These are phyloP conservation scores for Nestor notabilis DNA, from an alignment of 2,113 vertebrate species.

Conservation along the genomic window DNA sequence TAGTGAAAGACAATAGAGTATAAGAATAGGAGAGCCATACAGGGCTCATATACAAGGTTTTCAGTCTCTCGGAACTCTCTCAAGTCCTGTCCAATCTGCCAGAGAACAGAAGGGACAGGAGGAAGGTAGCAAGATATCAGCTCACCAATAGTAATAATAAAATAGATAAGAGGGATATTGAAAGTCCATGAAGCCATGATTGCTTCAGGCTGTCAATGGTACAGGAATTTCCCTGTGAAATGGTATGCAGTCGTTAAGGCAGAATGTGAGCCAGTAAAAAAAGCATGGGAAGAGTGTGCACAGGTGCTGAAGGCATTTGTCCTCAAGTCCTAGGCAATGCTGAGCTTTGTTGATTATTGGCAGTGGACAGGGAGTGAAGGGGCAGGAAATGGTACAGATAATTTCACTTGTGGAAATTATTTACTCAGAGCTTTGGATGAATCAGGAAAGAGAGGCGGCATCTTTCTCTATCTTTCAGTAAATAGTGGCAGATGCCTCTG, in stretches of 20 bases:
- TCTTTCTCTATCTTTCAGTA: neutral
- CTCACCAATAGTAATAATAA: neutral
- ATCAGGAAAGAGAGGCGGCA: neutral
- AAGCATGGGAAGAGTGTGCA: neutral
- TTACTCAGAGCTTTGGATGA: neutral
- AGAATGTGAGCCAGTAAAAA: neutral
- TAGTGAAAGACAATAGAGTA: neutral
- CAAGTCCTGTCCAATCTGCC: neutral
- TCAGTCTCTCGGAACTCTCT: neutral
- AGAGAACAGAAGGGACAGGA: neutral
- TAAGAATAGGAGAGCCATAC: neutral
- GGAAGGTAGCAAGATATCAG: neutral
- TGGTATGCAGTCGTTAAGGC: accelerated
- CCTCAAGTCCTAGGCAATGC: neutral
- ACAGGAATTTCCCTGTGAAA: neutral
- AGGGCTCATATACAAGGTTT: neutral
- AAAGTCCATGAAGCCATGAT: neutral
- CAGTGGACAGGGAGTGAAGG: neutral
- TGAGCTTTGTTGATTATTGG: neutral
- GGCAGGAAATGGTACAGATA: neutral
- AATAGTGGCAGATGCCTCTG: neutral
- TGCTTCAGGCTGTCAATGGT: neutral
- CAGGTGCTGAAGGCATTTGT: neutral
- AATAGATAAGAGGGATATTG: neutral
- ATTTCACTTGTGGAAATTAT: neutral